Evolutionary conservation across 2,797 vertebrate genomes (phyloP).

Genomic region (Champsocephalus esox): DNA sequence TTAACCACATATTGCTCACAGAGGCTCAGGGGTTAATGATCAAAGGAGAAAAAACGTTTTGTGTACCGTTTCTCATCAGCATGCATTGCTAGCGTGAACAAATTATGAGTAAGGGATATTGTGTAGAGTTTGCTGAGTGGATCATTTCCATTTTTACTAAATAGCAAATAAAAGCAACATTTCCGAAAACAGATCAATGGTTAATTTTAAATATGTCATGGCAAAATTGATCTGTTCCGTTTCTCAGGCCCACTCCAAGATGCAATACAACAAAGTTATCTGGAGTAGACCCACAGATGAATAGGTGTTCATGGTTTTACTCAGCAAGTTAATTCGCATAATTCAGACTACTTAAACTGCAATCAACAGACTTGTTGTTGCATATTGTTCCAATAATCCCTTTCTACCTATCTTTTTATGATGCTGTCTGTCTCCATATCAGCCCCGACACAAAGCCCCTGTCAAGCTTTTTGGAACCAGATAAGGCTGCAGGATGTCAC

Average conservation of each 20-base stretch:
- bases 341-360: neutral
- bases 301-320: neutral
- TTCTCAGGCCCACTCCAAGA: neutral
- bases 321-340: neutral
- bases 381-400: slow-evolving; percentile 31
- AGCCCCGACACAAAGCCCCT: too few relatives aligned
- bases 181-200: neutral
- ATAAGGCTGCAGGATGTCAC: too few relatives aligned
- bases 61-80: neutral
- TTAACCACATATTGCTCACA: slow-evolving; percentile 5
- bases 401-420: neutral
- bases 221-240: neutral
- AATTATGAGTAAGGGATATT: neutral
- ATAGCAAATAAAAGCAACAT: neutral
- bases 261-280: neutral
- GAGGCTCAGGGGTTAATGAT: slow-evolving; percentile 9
- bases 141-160: neutral
- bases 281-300: slow-evolving; percentile 8
- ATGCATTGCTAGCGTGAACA: neutral
- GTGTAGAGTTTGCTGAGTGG: neutral
- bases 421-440: too few relatives aligned
- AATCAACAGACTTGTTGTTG: slow-evolving; percentile 14
- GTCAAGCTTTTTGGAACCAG: too few relatives aligned
- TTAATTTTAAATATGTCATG: neutral
- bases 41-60: slow-evolving; percentile 9